A percentile compares a stretch with the other conserved stretches of the same genome.
Evolutionary conservation across 1,140 invertebrate species (phyloP).

Genomic region (Drosophila lacteicornis): DNA sequence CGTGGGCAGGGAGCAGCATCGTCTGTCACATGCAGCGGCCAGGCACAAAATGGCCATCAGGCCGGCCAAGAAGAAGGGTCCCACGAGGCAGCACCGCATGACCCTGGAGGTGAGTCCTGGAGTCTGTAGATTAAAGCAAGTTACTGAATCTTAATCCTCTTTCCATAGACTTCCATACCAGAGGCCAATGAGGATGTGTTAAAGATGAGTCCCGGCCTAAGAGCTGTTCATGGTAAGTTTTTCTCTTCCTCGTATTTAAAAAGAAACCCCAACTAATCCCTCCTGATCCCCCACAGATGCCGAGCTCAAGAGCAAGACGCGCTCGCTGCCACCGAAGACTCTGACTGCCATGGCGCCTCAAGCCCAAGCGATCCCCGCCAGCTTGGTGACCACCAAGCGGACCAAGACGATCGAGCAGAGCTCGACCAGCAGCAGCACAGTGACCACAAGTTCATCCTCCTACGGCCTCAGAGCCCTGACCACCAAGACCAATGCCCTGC

Average conservation of each 20-base stretch:
- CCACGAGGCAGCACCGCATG: slow-evolving; percentile 88
- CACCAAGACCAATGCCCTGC: slow-evolving; percentile 47
- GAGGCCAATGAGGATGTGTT: slow-evolving; percentile 89
- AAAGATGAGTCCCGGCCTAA: slow-evolving; percentile 83
- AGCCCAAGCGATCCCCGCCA: slow-evolving; percentile 14
- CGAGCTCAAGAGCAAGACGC: slow-evolving; percentile 87
- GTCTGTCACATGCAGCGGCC: slow-evolving; percentile 91
- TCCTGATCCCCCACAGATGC: slow-evolving; percentile 33
- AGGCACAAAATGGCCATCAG: slow-evolving; percentile 91
- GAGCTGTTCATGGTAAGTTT: slow-evolving; percentile 59
- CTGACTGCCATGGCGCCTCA: slow-evolving; percentile 44
- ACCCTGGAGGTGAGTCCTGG: slow-evolving; percentile 86
- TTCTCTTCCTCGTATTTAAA: neutral
- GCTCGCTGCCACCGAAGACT: slow-evolving; percentile 87
- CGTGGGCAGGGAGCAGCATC: slow-evolving; percentile 84
- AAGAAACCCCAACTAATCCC: neutral
- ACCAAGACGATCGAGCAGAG: slow-evolving; percentile 55
- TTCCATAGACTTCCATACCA: slow-evolving; percentile 88
- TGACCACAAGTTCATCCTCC: slow-evolving; percentile 38
- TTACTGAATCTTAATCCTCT: slow-evolving; percentile 42
- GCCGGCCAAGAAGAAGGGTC: slow-evolving; percentile 90
- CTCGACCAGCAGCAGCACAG: slow-evolving; percentile 18
- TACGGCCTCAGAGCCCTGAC: slow-evolving; percentile 52
- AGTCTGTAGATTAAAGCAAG: neutral
- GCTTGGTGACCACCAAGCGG: slow-evolving; percentile 31